Evolutionary conservation across 2,888 invertebrate genomes (phyloP).

Genomic region (Eremobia ochroleuca): DNA sequence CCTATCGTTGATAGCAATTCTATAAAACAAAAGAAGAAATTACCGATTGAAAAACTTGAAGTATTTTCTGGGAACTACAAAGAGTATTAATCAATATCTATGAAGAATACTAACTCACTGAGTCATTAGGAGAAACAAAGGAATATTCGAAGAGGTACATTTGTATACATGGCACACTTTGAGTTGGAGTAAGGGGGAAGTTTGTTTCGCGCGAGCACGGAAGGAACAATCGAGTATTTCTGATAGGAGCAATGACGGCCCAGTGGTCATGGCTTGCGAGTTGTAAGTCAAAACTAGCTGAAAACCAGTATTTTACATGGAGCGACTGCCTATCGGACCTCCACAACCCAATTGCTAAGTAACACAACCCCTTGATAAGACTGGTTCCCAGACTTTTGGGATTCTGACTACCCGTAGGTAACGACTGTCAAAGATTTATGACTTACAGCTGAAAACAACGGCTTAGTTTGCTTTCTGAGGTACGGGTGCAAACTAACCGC

Average conservation of each 20-base stretch:
- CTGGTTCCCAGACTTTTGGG: background rate
- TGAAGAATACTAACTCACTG: slow-evolving; percentile 26
- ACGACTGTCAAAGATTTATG: background rate
- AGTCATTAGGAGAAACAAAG: slow-evolving; percentile 39
- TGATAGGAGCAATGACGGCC: background rate
- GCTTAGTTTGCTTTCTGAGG: background rate
- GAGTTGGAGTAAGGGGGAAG: background rate
- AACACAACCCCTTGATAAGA: background rate
- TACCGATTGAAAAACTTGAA: slow-evolving; percentile 8
- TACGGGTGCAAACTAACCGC: background rate
- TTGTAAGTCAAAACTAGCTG: too few species aligned
- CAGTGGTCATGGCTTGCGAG: background rate
- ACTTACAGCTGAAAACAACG: background rate
- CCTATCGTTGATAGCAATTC: slow-evolving; percentile 16
- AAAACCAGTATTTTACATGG: background rate
- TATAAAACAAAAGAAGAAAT: background rate
- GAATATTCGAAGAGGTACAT: slow-evolving; percentile 38
- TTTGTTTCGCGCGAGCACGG: slow-evolving; percentile 18
- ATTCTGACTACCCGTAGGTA: background rate
- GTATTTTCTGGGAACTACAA: slow-evolving; percentile 23
- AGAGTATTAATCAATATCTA: slow-evolving; percentile 30
- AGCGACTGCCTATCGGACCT: background rate
- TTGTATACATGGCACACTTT: slow-evolving; percentile 51
- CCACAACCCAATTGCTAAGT: background rate
- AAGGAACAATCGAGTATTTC: background rate